These are phyloP conservation scores for Holothuria scabra DNA, from an alignment of 53 echinoderm and acorn worm genomes.

Conservation along the genomic window DNA sequence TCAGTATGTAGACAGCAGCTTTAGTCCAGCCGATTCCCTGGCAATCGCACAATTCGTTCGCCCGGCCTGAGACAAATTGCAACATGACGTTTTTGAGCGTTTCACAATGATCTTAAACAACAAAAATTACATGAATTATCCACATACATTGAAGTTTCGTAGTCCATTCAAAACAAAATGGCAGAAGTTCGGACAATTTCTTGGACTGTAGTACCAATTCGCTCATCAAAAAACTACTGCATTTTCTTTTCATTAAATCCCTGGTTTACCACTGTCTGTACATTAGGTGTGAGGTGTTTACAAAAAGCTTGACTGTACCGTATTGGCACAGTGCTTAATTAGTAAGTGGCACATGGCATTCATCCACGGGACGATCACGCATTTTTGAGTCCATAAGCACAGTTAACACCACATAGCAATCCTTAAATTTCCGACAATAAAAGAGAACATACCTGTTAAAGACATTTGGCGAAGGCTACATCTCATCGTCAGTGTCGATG, in stretches of 20 bases:
- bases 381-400: neutral
- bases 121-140: neutral
- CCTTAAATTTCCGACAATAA: conserved; percentile 5
- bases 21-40: conserved; percentile 10
- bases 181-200: neutral
- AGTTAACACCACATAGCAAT: conserved; percentile 7
- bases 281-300: too few relatives aligned
- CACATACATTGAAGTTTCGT: conserved; percentile 8
- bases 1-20: neutral
- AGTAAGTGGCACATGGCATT: neutral
- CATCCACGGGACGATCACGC: conserved; percentile 4
- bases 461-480: neutral
- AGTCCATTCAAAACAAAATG: conserved; percentile 9
- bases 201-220: neutral
- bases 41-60: neutral
- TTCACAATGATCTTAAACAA: neutral
- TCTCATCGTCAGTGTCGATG: neutral
- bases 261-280: too few relatives aligned
- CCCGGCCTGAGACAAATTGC: neutral
- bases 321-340: too few relatives aligned
- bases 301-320: too few relatives aligned
- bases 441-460: conserved; percentile 2
- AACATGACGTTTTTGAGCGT: neutral
- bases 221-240: neutral
- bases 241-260: too few relatives aligned